Evolutionary conservation across 1,140 invertebrate genomes (phyloP).

Genomic region (Drosophila murphyi): DNA sequence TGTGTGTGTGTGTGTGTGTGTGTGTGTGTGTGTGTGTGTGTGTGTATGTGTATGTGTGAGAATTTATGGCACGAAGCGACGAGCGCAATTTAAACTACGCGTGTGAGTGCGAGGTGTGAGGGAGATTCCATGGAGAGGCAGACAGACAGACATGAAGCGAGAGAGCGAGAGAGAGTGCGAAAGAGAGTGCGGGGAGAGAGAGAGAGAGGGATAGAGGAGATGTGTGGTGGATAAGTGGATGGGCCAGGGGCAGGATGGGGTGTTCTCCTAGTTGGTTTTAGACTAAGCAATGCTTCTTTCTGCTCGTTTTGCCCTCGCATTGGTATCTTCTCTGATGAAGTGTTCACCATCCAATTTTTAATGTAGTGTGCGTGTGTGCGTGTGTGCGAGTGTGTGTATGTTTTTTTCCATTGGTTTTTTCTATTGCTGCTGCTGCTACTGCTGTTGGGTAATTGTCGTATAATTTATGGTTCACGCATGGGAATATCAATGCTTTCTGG

Average conservation of each 20-base stretch:
- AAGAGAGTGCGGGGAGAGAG: background rate
- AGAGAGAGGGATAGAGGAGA: background rate
- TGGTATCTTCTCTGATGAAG: conserved; percentile 61
- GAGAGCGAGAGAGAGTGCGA: background rate
- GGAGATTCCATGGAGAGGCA: background rate
- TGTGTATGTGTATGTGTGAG: conserved; percentile 12
- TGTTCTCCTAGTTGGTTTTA: background rate
- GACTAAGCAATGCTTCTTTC: background rate
- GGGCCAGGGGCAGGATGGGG: background rate
- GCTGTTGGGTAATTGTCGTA: conserved; percentile 73
- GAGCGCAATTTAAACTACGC: conserved; percentile 79
- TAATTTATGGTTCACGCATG: conserved; percentile 77
- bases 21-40: background rate
- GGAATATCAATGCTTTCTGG: conserved; percentile 75
- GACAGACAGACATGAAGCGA: background rate
- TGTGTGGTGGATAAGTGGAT: no score
- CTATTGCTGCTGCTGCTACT: conserved; percentile 5
- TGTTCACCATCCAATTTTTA: conserved; percentile 66
- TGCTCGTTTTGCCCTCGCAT: conserved; percentile 13
- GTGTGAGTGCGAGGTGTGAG: conserved; percentile 63
- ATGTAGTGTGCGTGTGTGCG: conserved; percentile 8
- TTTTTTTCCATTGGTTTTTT: conserved; percentile 41
- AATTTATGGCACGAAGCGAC: conserved; percentile 73
- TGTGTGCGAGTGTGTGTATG: conserved; percentile 13
- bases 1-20: conserved; percentile 4